Conservation (phyloP, 2,113 vertebrate genomes). For the Parus major region DNA sequence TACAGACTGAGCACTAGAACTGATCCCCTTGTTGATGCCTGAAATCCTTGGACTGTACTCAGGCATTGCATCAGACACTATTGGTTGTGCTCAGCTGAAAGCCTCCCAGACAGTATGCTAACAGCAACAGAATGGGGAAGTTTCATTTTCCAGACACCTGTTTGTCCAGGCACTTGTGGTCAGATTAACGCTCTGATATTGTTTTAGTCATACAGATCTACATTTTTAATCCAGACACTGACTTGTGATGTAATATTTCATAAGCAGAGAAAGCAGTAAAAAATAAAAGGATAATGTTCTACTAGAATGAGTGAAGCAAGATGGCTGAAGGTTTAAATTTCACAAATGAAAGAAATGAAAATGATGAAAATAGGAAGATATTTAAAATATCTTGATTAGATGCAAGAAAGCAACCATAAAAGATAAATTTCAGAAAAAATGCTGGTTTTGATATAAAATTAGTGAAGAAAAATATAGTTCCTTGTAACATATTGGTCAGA, state of each 20-base stretch:
- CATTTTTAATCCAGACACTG: not conserved
- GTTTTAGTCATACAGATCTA: not conserved
- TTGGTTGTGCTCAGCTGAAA: not conserved
- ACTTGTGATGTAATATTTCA: not conserved
- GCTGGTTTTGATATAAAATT: not conserved
- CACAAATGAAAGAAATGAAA: not conserved
- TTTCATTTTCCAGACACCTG: not conserved
- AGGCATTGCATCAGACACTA: not conserved
- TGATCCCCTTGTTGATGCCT: not conserved
- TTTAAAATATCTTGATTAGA: not conserved
- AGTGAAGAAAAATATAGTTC: not conserved
- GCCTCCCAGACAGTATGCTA: not conserved
- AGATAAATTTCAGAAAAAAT: not conserved
- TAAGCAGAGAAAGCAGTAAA: not conserved
- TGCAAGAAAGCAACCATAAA: not conserved
- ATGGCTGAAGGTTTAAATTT: not conserved
- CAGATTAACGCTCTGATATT: not conserved
- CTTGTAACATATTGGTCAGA: not conserved
- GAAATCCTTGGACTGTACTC: not conserved
- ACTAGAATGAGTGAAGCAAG: not conserved
- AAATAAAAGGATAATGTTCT: not conserved
- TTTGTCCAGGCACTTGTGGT: rapidly evolving
- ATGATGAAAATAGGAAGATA: not conserved
- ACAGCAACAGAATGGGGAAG: not conserved
- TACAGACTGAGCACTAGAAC: not conserved